Percentiles rank a stretch among this genome's conserved stretches.
These are phyloP conservation scores for Isoperla grammatica DNA, from an alignment of 2,888 invertebrate genomes.

Conservation along the genomic window DNA sequence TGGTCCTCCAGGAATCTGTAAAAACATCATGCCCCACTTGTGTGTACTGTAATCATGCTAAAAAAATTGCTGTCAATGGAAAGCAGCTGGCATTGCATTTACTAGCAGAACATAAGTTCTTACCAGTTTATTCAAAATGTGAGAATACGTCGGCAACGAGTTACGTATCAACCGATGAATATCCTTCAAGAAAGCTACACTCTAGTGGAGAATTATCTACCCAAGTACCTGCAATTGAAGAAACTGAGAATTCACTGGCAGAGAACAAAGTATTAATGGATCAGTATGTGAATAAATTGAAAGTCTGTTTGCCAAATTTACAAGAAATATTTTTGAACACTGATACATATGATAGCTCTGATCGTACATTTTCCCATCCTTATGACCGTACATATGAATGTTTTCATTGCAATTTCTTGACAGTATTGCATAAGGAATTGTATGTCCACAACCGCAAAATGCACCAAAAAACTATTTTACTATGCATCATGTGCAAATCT, in stretches of 20 bases:
- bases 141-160: background rate
- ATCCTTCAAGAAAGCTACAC: background rate
- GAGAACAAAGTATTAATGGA: constrained; percentile 44
- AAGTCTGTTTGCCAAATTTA: constrained; percentile 55
- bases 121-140: constrained; percentile 48
- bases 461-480: constrained; percentile 74
- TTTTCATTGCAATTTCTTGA: constrained; percentile 77
- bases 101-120: constrained; percentile 71
- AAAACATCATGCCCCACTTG: constrained; percentile 62
- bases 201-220: background rate
- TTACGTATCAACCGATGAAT: background rate
- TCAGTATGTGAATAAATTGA: constrained; percentile 63
- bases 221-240: constrained; percentile 70
- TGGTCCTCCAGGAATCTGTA: constrained; percentile 68
- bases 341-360: constrained; percentile 60
- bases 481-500: constrained; percentile 83
- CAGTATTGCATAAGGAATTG: constrained; percentile 74
- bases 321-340: constrained; percentile 64
- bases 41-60: constrained; percentile 80
- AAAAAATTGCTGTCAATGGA: constrained; percentile 78
- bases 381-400: constrained; percentile 73
- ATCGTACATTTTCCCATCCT: constrained; percentile 50
- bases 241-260: constrained; percentile 45
- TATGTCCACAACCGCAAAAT: constrained; percentile 81
- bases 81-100: constrained; percentile 74